phyloP scores from a whole-genome alignment of 2,113 vertebrate species.

The Apodemus sylvaticus region DNA sequence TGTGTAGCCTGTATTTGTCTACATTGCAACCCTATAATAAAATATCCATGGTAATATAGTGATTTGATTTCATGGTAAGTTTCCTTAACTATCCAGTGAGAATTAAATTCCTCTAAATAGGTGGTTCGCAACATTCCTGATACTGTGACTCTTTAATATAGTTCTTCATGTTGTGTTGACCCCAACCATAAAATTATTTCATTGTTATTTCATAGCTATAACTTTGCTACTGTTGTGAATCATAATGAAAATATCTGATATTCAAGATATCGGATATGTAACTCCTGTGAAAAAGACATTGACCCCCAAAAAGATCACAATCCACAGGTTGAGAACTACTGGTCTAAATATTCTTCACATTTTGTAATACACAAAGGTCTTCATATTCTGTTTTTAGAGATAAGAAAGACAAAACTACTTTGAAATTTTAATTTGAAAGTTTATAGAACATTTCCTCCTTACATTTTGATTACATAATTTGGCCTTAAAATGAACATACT shows the following conservation, averaged over 20 bases:
- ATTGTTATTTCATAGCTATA: neutral
- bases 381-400: neutral
- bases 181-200: neutral
- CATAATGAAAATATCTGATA: neutral
- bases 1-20: slow-evolving; percentile 47
- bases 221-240: neutral
- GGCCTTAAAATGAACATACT: neutral
- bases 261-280: neutral
- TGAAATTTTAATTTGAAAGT: slow-evolving; percentile 17
- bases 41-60: neutral
- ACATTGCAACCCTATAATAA: neutral
- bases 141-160: neutral
- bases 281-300: neutral
- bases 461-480: neutral
- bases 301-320: neutral
- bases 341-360: neutral
- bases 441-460: neutral
- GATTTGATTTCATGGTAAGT: neutral
- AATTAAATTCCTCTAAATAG: neutral
- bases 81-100: neutral
- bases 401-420: neutral
- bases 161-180: neutral
- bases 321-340: neutral
- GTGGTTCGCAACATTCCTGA: neutral
- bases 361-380: neutral